A percentile compares a stretch with the other conserved stretches of the same genome.
Evolutionary conservation across 1,140 invertebrate genomes (phyloP).

Genomic region (Aphis gossypii): DNA sequence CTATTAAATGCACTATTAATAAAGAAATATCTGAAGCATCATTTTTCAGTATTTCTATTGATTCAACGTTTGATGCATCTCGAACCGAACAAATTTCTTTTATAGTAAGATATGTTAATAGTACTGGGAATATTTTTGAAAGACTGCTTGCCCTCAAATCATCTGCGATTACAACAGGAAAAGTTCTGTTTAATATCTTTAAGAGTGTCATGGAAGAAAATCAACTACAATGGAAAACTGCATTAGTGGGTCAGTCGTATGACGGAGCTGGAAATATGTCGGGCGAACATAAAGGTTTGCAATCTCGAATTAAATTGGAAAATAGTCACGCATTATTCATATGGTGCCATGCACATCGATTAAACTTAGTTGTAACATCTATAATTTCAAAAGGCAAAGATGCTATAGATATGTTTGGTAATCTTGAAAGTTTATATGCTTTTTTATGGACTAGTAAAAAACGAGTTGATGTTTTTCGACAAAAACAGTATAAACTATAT

Average conservation of each 20-base stretch:
- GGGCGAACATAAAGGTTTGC: not conserved
- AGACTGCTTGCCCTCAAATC: not conserved
- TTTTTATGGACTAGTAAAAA: slow-evolving; percentile 18
- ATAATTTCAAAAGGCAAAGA: not conserved
- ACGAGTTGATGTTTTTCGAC: not conserved
- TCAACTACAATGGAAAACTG: not conserved
- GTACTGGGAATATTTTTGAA: not conserved
- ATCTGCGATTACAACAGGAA: not conserved
- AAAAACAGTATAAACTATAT: not conserved
- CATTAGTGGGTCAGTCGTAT: not conserved
- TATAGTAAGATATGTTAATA: not conserved
- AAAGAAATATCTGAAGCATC: not conserved
- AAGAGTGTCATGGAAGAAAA: not conserved
- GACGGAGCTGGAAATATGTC: slow-evolving; percentile 9
- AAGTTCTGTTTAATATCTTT: not conserved
- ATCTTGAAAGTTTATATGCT: not conserved
- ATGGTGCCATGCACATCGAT: not conserved
- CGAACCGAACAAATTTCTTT: not conserved
- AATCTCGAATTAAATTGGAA: not conserved
- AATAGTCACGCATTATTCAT: not conserved
- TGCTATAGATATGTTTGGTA: not conserved
- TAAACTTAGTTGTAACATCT: slow-evolving; percentile 6
- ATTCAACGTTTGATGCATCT: not conserved
- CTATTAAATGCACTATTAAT: not conserved
- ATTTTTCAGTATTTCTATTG: not conserved